Conservation (phyloP, 1,140 invertebrate genomes). For the Drosophila baimaii region DNA sequence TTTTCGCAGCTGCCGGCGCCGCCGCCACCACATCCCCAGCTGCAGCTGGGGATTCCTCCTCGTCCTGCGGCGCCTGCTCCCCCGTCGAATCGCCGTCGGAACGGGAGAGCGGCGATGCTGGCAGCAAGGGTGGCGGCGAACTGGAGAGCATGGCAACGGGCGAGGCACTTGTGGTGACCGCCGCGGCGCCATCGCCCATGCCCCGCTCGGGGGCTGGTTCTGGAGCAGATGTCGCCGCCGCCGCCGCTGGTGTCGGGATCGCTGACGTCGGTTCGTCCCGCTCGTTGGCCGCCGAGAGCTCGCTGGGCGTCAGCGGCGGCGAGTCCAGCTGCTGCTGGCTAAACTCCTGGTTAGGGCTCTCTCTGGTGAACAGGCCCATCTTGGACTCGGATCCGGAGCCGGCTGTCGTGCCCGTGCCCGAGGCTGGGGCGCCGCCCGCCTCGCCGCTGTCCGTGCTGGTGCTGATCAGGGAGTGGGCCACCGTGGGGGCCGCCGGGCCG, state of each 20-base stretch:
- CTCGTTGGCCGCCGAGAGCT: neutral
- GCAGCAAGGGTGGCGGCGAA: constrained; percentile 74
- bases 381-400: constrained; percentile 53
- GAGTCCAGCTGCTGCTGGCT: constrained; percentile 74
- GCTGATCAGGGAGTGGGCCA: constrained; percentile 61
- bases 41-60: neutral
- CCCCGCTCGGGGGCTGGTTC: constrained; percentile 66
- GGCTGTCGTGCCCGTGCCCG: constrained; percentile 10
- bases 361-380: constrained; percentile 79
- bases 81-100: constrained; percentile 54
- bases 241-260: neutral
- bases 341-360: constrained; percentile 79
- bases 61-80: constrained; percentile 33
- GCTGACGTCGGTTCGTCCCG: constrained; percentile 18
- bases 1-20: constrained; percentile 34
- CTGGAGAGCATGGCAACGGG: constrained; percentile 78
- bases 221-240: constrained; percentile 7
- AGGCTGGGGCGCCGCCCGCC: constrained; percentile 29
- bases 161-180: constrained; percentile 72
- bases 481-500: constrained; percentile 70
- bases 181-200: constrained; percentile 80
- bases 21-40: neutral
- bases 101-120: constrained; percentile 28
- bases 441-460: constrained; percentile 52
- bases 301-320: constrained; percentile 57